Evolutionary conservation across 1,140 invertebrate species (phyloP).

Genomic region (Nephila pilipes): DNA sequence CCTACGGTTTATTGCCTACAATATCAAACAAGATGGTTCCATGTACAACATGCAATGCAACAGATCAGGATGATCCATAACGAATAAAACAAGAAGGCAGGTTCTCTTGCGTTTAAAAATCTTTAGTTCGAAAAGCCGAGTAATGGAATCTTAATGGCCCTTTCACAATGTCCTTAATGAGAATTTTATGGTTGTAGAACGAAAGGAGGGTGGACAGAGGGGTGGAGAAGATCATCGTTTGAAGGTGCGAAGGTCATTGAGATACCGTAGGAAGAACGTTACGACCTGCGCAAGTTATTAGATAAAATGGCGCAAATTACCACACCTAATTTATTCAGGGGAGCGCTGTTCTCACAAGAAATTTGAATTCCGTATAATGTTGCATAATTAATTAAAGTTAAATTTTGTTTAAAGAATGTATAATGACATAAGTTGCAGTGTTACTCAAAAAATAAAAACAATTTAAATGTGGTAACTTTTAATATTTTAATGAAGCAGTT

Average conservation of each 20-base stretch:
- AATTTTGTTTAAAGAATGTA: background rate
- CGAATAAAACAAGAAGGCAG: slow-evolving; percentile 8
- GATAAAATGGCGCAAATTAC: slow-evolving; percentile 50
- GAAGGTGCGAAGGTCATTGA: slow-evolving; percentile 63
- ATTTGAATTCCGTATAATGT: background rate
- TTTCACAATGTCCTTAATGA: slow-evolving; percentile 54
- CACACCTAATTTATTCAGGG: slow-evolving; percentile 22
- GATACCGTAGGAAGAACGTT: slow-evolving; percentile 8
- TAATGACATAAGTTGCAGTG: too few species aligned
- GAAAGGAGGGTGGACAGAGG: slow-evolving; percentile 17
- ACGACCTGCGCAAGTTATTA: slow-evolving; percentile 36
- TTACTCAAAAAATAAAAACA: too few species aligned
- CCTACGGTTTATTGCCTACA: too few species aligned
- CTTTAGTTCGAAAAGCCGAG: slow-evolving; percentile 15
- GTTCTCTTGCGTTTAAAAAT: slow-evolving; percentile 1
- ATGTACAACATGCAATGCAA: background rate
- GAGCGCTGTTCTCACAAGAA: background rate
- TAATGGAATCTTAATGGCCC: slow-evolving; percentile 73
- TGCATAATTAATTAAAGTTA: background rate
- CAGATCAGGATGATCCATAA: background rate
- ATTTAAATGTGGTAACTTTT: too few species aligned
- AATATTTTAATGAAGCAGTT: too few species aligned
- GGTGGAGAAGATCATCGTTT: slow-evolving; percentile 22
- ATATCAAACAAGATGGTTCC: background rate
- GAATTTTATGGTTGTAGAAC: slow-evolving; percentile 61